Evolutionary conservation across 2,797 vertebrate species (phyloP).

Genomic region (Sebastiscus tertius): DNA sequence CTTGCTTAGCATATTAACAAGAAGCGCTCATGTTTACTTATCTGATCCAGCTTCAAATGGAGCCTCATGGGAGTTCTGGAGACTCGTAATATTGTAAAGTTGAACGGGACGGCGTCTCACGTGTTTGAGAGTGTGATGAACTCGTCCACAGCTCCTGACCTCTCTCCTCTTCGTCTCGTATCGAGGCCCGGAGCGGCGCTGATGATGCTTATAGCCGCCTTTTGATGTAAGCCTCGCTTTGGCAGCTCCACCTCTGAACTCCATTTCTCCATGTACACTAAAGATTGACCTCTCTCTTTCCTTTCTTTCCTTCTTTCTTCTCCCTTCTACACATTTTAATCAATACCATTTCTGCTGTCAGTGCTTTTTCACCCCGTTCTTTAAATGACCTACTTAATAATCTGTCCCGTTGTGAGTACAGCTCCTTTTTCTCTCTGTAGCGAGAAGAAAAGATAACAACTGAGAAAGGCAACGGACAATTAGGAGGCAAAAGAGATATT

Average conservation of each 20-base stretch:
- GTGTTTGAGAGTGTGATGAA: conserved; percentile 1
- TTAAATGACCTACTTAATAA: conserved; percentile 53
- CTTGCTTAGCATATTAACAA: conserved; percentile 32
- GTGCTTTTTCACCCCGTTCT: conserved; percentile 16
- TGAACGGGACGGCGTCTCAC: neutral
- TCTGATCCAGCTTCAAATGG: conserved; percentile 5
- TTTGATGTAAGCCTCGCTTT: conserved; percentile 17
- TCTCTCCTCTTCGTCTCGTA: neutral
- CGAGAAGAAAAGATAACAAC: conserved; percentile 11
- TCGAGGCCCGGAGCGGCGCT: conserved; percentile 3
- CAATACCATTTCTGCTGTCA: conserved; percentile 26
- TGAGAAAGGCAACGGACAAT: neutral
- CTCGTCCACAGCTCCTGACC: neutral
- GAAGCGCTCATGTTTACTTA: neutral
- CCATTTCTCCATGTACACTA: neutral
- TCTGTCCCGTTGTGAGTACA: conserved; percentile 12
- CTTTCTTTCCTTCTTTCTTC: neutral
- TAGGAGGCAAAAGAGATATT: neutral
- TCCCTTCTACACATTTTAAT: conserved; percentile 13
- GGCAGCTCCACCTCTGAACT: conserved; percentile 32
- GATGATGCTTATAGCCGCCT: neutral
- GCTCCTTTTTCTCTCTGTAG: neutral
- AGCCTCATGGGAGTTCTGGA: conserved; percentile 7
- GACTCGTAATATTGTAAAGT: neutral
- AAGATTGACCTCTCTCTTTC: neutral